phyloP scores from a whole-genome alignment of 2,888 invertebrate genomes.

The Rhogogaster chlorosoma region DNA sequence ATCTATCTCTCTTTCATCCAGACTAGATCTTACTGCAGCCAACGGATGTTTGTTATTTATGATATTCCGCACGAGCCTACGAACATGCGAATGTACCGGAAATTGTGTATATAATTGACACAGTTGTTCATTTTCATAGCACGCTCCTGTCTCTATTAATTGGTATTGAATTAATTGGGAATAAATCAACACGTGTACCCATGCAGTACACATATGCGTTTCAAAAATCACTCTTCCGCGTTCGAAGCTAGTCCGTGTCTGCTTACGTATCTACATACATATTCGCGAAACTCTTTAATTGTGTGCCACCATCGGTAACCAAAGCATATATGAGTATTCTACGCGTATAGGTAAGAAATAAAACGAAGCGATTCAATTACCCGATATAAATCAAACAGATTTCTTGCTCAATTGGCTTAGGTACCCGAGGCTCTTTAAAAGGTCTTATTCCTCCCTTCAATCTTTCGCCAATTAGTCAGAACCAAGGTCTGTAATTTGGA shows the following conservation, averaged over 20 bases:
- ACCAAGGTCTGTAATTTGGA: constrained; percentile 5
- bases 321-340: background rate
- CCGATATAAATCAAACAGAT: constrained; percentile 28
- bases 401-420: background rate
- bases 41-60: constrained; percentile 65
- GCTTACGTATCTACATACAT: background rate
- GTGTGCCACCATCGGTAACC: background rate
- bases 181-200: background rate
- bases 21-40: constrained; percentile 59
- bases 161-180: constrained; percentile 18
- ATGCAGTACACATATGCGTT: background rate
- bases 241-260: background rate
- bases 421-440: background rate
- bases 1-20: background rate
- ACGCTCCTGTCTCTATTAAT: constrained; percentile 25
- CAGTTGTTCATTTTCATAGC: constrained; percentile 3
- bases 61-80: constrained; percentile 57
- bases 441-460: background rate
- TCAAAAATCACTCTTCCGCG: constrained; percentile 14
- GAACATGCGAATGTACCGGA: constrained; percentile 53
- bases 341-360: background rate
- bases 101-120: constrained; percentile 3
- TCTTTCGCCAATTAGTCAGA: constrained; percentile 32
- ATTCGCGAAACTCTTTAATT: background rate
- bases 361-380: constrained; percentile 23